These are phyloP conservation scores for Tribolium madens DNA, from an alignment of 1,140 invertebrate genomes.

Conservation along the genomic window DNA sequence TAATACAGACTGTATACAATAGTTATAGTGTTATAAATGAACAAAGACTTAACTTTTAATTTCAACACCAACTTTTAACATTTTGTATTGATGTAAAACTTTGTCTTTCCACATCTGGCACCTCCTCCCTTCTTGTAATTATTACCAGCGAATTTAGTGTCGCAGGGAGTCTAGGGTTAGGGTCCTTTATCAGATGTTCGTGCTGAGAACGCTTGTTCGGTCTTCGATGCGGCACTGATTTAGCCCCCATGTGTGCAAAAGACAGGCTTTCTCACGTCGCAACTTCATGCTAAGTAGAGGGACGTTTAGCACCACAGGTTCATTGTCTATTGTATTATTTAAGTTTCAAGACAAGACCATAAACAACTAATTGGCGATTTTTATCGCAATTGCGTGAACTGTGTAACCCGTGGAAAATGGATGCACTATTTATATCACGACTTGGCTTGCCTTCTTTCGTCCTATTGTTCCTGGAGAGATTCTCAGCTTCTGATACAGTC, in stretches of 20 bases:
- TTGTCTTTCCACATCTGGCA: no score
- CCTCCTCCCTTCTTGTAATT: no score
- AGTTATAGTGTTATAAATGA: no score
- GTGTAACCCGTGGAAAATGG: conserved; percentile 36
- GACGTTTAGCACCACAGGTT: conserved; percentile 23
- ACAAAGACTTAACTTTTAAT: no score
- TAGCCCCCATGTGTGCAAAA: conserved; percentile 21
- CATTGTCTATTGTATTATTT: conserved; percentile 35
- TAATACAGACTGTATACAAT: no score
- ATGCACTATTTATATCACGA: conserved; percentile 36
- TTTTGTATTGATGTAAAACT: no score
- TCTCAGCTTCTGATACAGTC: neutral
- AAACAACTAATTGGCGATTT: conserved; percentile 37
- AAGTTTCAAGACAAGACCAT: conserved; percentile 18
- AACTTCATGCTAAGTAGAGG: neutral
- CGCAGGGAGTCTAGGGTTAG: neutral
- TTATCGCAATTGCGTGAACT: conserved; percentile 34
- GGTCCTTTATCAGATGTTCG: conserved; percentile 8
- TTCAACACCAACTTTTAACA: no score
- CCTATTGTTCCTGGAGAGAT: conserved; percentile 29
- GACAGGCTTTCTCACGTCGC: conserved; percentile 27
- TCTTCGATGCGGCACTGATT: neutral
- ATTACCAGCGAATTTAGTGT: neutral
- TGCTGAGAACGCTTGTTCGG: conserved; percentile 17
- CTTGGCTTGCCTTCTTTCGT: neutral